Evolutionary conservation across 2,888 invertebrate genomes (phyloP), one percentile per base, ranked within the genome.

Genomic region (Tridacna gigas): DNA sequence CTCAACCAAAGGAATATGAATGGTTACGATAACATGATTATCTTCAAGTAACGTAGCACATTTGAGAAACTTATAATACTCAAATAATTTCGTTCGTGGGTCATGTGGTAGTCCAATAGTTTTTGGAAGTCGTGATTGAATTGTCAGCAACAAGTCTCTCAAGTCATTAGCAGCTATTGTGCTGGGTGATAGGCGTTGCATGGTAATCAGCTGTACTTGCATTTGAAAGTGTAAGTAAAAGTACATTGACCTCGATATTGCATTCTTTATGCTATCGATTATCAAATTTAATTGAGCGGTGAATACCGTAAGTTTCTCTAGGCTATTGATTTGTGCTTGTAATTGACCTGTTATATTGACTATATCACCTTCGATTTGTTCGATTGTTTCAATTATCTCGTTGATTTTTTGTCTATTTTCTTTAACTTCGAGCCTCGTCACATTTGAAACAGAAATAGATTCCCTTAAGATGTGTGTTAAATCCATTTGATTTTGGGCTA

Each of bases 381-480:
- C 66, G 2, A 66, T 26, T 9, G 66, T 28, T 37, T 25, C 28
- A 28, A 66, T 66, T 66, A 66, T 66, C 28, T 66, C 66, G 12
- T 66, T 66, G 9, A 66, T 66, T 66, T 66, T 66, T 26, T 66
- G 66, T 66, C 66, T 66, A 28, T 66, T 66, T 66, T 66, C 9
- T 25, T 28, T 66, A 18, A 66, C 37, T 66, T 66, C 66, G 15
- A 66, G 18, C 66, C 66, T 66, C 11, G 66, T 28, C 5, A 66
- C 37, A 37, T 66, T 66, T 15, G 28, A 26, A 66, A 66, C 26
- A 28, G 66, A 28, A 7, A 66, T 66, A 18, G 66, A 66, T 66
- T 66, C 25, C 28, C 18, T 66, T 18, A 66, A 18, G 25, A 66
- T 28, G 12, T 66, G 66, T 28, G 66, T 28, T 25, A 66, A 12